These are phyloP conservation scores for Aphidoletes aphidimyza DNA, from an alignment of 2,888 invertebrate genomes.

Conservation along the genomic window DNA sequence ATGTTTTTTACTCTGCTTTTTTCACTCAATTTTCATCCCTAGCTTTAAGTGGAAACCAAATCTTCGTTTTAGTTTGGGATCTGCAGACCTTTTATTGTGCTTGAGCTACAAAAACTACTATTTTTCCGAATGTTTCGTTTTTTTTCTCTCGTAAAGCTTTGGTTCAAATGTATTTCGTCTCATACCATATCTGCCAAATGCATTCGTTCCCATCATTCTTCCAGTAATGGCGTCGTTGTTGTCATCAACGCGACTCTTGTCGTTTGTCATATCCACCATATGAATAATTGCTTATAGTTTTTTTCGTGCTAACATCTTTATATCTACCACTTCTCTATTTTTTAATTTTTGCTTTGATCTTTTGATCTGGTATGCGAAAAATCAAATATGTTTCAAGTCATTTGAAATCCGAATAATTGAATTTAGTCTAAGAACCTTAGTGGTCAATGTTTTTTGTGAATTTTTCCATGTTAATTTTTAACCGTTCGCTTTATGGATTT, in stretches of 20 bases:
- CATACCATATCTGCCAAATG: not conserved
- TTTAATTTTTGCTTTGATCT: not conserved
- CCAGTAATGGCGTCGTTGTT: constrained; percentile 49
- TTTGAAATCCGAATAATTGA: no score
- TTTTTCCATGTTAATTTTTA: no score
- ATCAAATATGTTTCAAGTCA: no score
- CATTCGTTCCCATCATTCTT: not conserved
- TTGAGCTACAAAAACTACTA: not conserved
- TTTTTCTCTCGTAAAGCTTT: not conserved
- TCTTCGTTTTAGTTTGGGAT: constrained; percentile 6
- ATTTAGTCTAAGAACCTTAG: no score
- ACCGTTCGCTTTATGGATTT: no score
- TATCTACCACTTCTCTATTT: not conserved
- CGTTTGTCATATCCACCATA: constrained; percentile 45
- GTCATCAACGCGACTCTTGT: constrained; percentile 35
- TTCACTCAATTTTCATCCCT: constrained; percentile 33
- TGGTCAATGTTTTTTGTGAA: no score
- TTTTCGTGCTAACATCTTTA: not conserved
- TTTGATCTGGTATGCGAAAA: no score
- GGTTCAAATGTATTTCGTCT: not conserved
- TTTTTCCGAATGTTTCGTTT: not conserved
- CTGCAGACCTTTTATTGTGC: not conserved
- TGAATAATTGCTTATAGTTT: not conserved
- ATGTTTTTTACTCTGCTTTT: not conserved
- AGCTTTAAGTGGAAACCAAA: constrained; percentile 11